These are phyloP conservation scores for Dolichomitus sp. DNA, from an alignment of 2,888 invertebrate genomes.

Conservation along the genomic window DNA sequence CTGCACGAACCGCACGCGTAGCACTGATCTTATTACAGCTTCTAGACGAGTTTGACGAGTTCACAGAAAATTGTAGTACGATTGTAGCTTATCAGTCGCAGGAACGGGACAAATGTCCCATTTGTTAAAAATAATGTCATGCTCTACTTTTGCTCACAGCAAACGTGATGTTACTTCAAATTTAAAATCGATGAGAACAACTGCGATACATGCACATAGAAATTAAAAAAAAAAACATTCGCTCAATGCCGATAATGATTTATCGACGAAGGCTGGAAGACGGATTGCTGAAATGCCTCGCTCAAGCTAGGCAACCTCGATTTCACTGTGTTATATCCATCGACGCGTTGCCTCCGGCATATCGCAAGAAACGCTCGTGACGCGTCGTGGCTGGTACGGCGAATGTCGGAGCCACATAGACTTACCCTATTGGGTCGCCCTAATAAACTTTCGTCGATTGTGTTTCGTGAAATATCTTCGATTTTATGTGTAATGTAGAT, in stretches of 20 bases:
- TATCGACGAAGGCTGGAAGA: constrained; percentile 34
- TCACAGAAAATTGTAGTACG: background rate
- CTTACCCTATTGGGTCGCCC: constrained; percentile 1
- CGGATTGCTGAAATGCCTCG: constrained; percentile 18
- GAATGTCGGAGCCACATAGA: constrained; percentile 10
- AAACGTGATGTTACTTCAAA: constrained; percentile 5
- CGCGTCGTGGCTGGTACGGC: constrained; percentile 53
- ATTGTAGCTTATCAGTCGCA: constrained; percentile 9
- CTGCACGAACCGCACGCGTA: constrained; percentile 1
- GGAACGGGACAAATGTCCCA: background rate
- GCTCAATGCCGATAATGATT: constrained; percentile 29
- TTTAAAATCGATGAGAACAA: background rate
- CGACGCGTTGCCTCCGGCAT: constrained; percentile 24
- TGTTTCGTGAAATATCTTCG: background rate
- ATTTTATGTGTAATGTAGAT: background rate
- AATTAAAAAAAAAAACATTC: background rate
- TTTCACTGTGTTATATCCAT: constrained; percentile 26
- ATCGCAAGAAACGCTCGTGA: constrained; percentile 34
- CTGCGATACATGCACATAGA: background rate
- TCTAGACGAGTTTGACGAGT: constrained; percentile 22
- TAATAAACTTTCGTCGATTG: constrained; percentile 11
- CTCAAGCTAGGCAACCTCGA: constrained; percentile 10
- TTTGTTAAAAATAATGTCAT: background rate
- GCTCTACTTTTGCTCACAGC: background rate
- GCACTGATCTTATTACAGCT: constrained; percentile 7